Conservation (phyloP, 2,113 vertebrate genomes). For the chimpanzee (Pan troglodytes) region NHGRI_mPanTro3-v2.1_pri NC_072414.2:77461501-77462000, state of each 20-base stretch:
- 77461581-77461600: not conserved
- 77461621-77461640: not conserved
- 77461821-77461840: slow-evolving; percentile 59
- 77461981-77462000: slow-evolving; percentile 14
- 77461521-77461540: not conserved
- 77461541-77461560: not conserved
- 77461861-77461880: slow-evolving; percentile 63
- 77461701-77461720: not conserved
- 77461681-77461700: slow-evolving; percentile 55
- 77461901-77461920: slow-evolving; percentile 63
- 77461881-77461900: slow-evolving; percentile 71
- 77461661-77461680: not conserved
- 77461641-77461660: not conserved
- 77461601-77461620: not conserved
- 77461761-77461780: not conserved
- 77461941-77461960: slow-evolving; percentile 51
- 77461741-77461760: slow-evolving; percentile 23
- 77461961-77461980: slow-evolving; percentile 54
- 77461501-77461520: not conserved
- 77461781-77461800: slow-evolving; percentile 56
- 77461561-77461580: not conserved
- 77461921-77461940: slow-evolving; percentile 58
- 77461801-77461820: slow-evolving; percentile 69
- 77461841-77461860: slow-evolving; percentile 56
- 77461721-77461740: slow-evolving; percentile 40